Evolutionary conservation across 2,113 vertebrate species (phyloP), one percentile per base, ranked within the genome.

Genomic region (Empidonax alnorum): DNA sequence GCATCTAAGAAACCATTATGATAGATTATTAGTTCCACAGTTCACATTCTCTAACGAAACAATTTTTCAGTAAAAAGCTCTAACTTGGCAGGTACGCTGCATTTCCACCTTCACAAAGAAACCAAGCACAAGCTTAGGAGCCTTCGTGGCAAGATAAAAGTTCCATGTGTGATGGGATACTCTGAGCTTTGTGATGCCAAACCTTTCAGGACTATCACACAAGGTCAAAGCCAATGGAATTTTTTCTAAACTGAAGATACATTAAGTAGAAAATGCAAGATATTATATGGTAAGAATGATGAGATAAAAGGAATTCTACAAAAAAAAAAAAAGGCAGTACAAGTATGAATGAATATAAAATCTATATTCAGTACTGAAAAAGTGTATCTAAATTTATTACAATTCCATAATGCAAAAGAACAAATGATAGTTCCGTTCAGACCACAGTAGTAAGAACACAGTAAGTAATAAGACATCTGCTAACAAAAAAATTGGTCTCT

Each of bases 1-100:
- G 99, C 95, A 99, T 99, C 99, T 99, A 96, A 92, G 93, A 96
- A 97, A 96, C 52, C 56, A 66, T 81, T 91, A 90, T 0, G 20
- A 52, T 49, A 92, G 89, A 73, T 96, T 77, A 94, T 96, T 91
- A 96, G 74, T 69, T 92, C 16, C 41, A 84, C 23, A 93, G 65
- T 66, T 90, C 31, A 94, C 61, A 84, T 77, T 74, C 69, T 71
- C 10, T 41, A 66, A 62, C 14, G 46, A 78, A 92, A 94, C 6
- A 86, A 19, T 0, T 14, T 23, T n/a, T 67, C 2, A 20, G 52
- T 31, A 80, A 84, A 91, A 66, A 80, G 39, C n/a, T 75, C 16
- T 61, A 83, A 61, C 23, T 87, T 39, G 58, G 30, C 13, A 79
- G 10, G 31, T 39, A 61, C 17, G 62, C 23, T 77, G 76, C 2